Evolutionary conservation across 2,113 vertebrate species (phyloP).

Genomic region (Orthochromis indermauri): DNA sequence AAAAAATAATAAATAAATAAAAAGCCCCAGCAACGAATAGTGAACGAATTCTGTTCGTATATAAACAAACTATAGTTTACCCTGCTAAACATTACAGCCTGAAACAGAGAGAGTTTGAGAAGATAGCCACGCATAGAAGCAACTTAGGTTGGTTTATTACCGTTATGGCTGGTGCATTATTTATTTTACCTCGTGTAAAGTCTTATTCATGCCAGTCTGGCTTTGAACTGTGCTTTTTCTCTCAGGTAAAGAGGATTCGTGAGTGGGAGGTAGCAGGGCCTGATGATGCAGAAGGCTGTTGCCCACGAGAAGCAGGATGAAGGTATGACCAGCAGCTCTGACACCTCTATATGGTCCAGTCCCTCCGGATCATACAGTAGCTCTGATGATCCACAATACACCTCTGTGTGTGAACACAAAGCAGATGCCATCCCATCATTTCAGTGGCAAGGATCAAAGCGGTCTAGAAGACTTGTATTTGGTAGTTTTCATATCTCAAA

Average conservation of each 20-base stretch:
- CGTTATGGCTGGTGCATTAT: neutral
- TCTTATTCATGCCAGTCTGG: neutral
- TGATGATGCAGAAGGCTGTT: neutral
- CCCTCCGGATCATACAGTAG: neutral
- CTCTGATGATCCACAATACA: neutral
- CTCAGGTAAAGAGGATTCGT: neutral
- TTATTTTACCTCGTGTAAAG: neutral
- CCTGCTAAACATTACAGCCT: neutral
- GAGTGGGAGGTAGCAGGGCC: neutral
- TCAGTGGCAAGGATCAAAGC: neutral
- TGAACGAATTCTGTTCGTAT: neutral
- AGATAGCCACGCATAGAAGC: neutral
- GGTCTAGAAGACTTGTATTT: neutral
- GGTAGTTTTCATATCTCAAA: neutral
- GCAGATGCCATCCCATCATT: neutral
- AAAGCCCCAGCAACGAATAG: neutral
- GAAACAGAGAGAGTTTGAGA: neutral
- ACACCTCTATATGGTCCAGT: neutral
- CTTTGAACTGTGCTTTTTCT: neutral
- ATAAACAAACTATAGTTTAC: neutral
- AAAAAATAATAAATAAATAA: neutral
- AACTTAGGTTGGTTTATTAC: neutral
- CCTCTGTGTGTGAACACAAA: slow-evolving; percentile 33
- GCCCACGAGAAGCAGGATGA: neutral
- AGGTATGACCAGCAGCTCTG: neutral